Evolutionary conservation across 64 coral and sea anemone species (phyloP), one percentile per base, ranked within the genome.

Genomic region (Montipora efflorescens): DNA sequence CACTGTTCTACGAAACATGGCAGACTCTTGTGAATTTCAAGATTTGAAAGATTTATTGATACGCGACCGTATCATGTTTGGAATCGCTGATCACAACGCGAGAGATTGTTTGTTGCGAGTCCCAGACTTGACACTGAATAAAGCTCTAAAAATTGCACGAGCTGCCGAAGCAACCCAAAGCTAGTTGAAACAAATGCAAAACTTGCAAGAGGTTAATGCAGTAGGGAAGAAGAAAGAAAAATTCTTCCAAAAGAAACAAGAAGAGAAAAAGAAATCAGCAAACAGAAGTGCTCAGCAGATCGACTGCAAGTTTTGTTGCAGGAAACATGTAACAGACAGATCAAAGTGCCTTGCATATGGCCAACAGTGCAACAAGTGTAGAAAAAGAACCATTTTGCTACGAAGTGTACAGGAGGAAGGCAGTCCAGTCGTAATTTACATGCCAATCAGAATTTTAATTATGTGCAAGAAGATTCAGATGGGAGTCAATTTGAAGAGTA

Each of bases 11-110:
- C 8, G 8, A 64, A 64, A 64, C 13, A 64, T 49, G 73, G 52
- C 45, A 3, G 20, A 52, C 14, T 8, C 20, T 75, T 89, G 5
- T 89, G 88, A 90, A 90, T 90, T 90, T 79, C 2, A 57, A 66
- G 77, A 90, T 68, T 62, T 90, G 3, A 62, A 90, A 62, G 76
- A 90, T 47, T 90, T 61, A 0, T 78, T 90, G 50, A 79, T 90
- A 3, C 52, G 55, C n/a, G 88, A 90, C 9, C 50, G 74, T 8
- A 90, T 90, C 7, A 46, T 80, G 4, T 11, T 90, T 47, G 88
- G 25, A 78, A 12, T 64, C 15, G 14, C 61, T 12, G 61, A 64
- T 64, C 8, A 64, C 13, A 12, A 70, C 0, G n/a, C 0, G n/a
- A 15, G 67, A 70, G 67, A 70, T 9, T 6, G 67, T 14, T 19